These are phyloP conservation scores for Gnathonemus longibarbis DNA, from an alignment of 2,113 vertebrate species.

Conservation along the genomic window DNA sequence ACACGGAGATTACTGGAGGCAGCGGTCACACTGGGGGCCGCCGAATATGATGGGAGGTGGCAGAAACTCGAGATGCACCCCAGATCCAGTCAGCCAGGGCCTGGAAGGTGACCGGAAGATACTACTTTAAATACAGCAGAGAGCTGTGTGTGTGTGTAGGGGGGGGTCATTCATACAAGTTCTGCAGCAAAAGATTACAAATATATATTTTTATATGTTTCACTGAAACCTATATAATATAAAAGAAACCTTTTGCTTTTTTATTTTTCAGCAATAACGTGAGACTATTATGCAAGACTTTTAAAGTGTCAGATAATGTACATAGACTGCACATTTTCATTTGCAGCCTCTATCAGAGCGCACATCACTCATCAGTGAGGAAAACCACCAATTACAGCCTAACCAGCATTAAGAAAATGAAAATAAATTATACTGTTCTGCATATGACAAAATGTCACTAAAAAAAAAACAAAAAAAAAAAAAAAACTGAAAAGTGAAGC, in stretches of 20 bases:
- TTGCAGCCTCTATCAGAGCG: background rate
- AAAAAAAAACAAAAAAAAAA: background rate
- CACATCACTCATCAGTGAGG: background rate
- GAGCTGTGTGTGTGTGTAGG: background rate
- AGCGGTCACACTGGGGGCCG: background rate
- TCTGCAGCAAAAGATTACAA: background rate
- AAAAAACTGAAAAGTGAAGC: background rate
- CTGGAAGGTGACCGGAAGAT: background rate
- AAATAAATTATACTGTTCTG: background rate
- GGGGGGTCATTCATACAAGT: background rate
- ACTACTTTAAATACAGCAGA: background rate
- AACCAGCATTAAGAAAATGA: background rate
- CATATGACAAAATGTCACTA: background rate
- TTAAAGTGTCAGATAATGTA: background rate
- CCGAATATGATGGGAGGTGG: background rate
- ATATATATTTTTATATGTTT: background rate
- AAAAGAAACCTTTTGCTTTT: background rate
- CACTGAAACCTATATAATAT: background rate
- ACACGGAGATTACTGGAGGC: slow-evolving; percentile 14
- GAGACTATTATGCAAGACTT: background rate
- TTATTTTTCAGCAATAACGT: background rate
- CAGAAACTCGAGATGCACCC: background rate
- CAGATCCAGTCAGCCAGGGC: background rate
- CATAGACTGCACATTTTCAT: background rate
- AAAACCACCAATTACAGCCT: background rate